These are phyloP conservation scores for Sphenopsis melanotis DNA, from an alignment of 2,797 vertebrate species.

Conservation along the genomic window DNA sequence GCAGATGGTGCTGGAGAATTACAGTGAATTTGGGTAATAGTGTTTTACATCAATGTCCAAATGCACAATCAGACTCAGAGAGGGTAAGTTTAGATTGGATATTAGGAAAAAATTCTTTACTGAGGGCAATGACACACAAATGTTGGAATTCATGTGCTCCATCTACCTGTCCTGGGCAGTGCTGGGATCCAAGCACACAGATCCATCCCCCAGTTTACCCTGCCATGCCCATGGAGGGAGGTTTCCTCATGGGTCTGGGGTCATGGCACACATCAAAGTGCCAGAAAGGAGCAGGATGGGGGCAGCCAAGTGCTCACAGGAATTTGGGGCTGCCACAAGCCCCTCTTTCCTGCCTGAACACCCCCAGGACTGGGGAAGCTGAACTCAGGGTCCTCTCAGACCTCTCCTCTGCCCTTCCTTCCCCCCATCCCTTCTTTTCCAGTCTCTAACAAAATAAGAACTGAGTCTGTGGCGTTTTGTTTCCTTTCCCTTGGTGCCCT, in stretches of 20 bases:
- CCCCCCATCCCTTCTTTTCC: background rate
- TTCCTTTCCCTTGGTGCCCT: background rate
- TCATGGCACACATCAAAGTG: fast-evolving
- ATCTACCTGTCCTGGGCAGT: background rate
- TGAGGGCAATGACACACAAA: no score
- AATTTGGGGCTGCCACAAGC: background rate
- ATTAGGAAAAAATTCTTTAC: background rate
- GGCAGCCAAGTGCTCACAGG: background rate
- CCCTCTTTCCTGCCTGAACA: background rate
- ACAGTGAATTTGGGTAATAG: background rate
- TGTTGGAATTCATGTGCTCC: background rate
- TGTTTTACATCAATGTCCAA: background rate
- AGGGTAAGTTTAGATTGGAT: background rate
- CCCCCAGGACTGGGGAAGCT: background rate
- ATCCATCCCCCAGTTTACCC: fast-evolving
- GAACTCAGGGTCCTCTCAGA: background rate
- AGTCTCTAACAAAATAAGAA: background rate
- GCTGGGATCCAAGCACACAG: background rate
- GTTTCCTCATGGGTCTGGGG: background rate
- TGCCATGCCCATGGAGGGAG: background rate
- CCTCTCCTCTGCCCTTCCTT: background rate
- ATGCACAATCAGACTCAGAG: background rate
- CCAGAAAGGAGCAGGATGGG: background rate
- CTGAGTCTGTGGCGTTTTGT: fast-evolving
- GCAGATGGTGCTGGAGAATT: background rate